phyloP scores from a whole-genome alignment of 2,888 invertebrate genomes.

The Sphinx pinastri region DNA sequence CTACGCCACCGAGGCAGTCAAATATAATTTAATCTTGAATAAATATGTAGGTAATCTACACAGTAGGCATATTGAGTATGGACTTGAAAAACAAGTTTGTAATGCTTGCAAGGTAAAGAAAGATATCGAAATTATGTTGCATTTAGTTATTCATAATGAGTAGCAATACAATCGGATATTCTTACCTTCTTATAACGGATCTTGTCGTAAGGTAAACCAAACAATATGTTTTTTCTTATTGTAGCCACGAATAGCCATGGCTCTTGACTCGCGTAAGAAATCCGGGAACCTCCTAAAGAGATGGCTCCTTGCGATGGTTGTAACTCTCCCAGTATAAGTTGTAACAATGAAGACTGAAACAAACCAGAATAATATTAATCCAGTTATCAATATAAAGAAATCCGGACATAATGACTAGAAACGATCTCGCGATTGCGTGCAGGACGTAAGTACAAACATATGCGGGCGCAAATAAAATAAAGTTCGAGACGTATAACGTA shows the following conservation, averaged over 20 bases:
- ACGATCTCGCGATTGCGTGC: no score
- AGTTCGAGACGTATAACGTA: no score
- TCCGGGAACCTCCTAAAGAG: constrained; percentile 82
- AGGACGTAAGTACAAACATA: no score
- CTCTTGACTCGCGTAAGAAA: constrained; percentile 91
- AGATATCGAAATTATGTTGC: background rate
- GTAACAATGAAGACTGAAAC: constrained; percentile 85
- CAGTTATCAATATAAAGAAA: no score
- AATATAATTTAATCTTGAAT: no score
- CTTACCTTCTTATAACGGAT: constrained; percentile 77
- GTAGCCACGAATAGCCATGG: constrained; percentile 90
- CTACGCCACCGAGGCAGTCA: no score
- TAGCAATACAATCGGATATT: constrained; percentile 7
- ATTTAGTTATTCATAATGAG: no score
- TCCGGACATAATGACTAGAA: no score
- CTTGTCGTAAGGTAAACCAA: constrained; percentile 86
- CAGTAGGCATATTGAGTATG: background rate
- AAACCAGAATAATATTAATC: background rate
- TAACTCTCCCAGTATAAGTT: constrained; percentile 89
- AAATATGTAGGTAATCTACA: no score
- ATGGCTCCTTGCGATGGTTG: constrained; percentile 85
- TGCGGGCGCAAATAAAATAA: no score
- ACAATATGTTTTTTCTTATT: constrained; percentile 91
- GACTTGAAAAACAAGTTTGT: no score
- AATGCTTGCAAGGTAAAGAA: background rate